A percentile compares a stretch with the other conserved stretches of the same genome.
Evolutionary conservation across 37 sponge, comb jelly and placozoan species (phyloP).

Genomic region (Aplysina aerophoba): DNA sequence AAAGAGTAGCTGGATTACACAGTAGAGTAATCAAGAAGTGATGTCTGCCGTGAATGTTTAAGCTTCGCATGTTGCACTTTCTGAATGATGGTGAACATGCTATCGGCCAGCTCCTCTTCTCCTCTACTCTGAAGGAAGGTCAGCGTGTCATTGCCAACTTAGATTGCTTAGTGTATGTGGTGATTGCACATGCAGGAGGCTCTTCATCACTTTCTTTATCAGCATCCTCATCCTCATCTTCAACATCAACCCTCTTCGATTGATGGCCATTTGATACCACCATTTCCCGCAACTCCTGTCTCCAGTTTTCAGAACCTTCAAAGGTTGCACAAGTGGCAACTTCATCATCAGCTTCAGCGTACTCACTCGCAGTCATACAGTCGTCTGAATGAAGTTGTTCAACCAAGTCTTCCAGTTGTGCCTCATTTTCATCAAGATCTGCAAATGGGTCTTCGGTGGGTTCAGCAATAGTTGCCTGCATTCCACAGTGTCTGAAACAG

Average conservation of each 20-base stretch:
- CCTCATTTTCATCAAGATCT: slow-evolving; percentile 1
- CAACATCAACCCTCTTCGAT: slow-evolving; percentile 24
- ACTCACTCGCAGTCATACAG: slow-evolving; percentile 15
- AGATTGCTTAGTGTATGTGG: slow-evolving; percentile 18
- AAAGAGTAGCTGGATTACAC: no score
- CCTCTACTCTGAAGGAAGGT: slow-evolving; percentile 15
- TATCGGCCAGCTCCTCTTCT: slow-evolving; percentile 9
- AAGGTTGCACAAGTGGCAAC: slow-evolving; percentile 35
- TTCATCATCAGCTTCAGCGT: slow-evolving; percentile 13
- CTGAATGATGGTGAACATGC: background rate
- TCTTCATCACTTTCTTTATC: slow-evolving; percentile 20
- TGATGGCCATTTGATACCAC: slow-evolving; percentile 21
- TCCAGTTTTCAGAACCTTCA: slow-evolving; percentile 34
- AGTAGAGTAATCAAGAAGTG: no score
- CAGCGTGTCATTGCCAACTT: slow-evolving; percentile 21
- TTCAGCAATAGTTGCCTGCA: slow-evolving; percentile 4
- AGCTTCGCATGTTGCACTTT: background rate
- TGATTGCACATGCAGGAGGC: slow-evolving; percentile 20
- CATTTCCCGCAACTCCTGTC: slow-evolving; percentile 18
- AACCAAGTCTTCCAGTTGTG: slow-evolving; percentile 29
- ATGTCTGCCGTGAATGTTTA: background rate
- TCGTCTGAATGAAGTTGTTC: slow-evolving; percentile 29
- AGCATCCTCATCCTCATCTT: background rate
- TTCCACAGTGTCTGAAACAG: slow-evolving; percentile 33
- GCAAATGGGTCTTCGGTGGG: slow-evolving; percentile 3